Percentiles rank a stretch among this genome's conserved stretches.
These are phyloP conservation scores for Tridacna crocea DNA, from an alignment of 2,888 invertebrate species.

Conservation along the genomic window DNA sequence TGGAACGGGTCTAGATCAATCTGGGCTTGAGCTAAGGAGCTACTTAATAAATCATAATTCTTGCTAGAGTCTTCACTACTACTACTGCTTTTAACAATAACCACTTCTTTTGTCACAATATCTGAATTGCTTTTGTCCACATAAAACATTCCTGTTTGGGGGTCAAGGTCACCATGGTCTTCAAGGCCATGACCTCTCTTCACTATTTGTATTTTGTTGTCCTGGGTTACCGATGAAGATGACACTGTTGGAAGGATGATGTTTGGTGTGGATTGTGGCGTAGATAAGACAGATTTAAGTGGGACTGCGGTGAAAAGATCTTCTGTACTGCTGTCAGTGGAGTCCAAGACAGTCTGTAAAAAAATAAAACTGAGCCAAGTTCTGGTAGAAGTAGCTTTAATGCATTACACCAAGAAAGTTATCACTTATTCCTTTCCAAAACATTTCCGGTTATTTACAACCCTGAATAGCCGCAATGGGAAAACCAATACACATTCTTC, in stretches of 20 bases:
- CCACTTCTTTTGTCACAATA: slow-evolving; percentile 32
- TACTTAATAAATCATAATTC: slow-evolving; percentile 75
- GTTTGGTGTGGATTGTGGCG: slow-evolving; percentile 2
- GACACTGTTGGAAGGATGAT: slow-evolving; percentile 15
- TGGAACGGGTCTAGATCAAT: slow-evolving; percentile 81
- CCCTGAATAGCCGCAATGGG: too few relatives aligned
- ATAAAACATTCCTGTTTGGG: slow-evolving; percentile 80
- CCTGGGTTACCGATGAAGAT: not conserved
- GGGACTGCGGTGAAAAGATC: slow-evolving; percentile 23
- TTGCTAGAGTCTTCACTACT: slow-evolving; percentile 12
- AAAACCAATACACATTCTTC: too few relatives aligned
- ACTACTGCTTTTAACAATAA: slow-evolving; percentile 37
- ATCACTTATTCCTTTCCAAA: too few relatives aligned
- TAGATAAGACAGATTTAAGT: slow-evolving; percentile 1
- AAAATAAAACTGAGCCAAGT: not conserved
- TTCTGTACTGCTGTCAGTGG: slow-evolving; percentile 1
- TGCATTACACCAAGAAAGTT: too few relatives aligned
- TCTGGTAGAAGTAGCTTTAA: not conserved
- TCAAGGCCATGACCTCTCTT: slow-evolving; percentile 6
- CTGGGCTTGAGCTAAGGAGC: slow-evolving; percentile 80
- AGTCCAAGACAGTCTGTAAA: slow-evolving; percentile 25
- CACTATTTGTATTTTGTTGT: not conserved
- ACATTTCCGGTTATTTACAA: too few relatives aligned
- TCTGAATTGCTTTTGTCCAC: slow-evolving; percentile 47
- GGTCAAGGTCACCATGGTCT: slow-evolving; percentile 74